Conservation (phyloP, 2,797 vertebrate genomes). For the Scolopax bukidnonensis region DNA sequence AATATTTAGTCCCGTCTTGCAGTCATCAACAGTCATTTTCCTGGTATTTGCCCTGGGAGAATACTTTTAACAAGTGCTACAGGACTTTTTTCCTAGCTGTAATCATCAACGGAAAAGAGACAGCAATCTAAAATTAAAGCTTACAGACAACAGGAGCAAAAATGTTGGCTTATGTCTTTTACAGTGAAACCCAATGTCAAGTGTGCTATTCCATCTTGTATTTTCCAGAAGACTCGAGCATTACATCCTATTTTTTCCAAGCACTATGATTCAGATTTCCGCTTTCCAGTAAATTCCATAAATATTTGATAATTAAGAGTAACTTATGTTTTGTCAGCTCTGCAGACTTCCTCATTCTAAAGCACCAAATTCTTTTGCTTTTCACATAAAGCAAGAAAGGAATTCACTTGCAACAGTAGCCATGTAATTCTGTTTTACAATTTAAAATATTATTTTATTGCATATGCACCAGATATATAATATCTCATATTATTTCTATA, state of each 20-base stretch:
- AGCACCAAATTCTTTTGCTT: background rate
- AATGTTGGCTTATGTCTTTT: background rate
- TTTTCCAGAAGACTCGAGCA: background rate
- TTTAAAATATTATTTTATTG: background rate
- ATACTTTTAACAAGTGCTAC: background rate
- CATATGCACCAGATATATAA: background rate
- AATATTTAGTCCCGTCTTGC: background rate
- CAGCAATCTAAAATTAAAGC: conserved; percentile 21
- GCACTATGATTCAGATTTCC: background rate
- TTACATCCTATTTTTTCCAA: background rate
- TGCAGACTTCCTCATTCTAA: background rate
- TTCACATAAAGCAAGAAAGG: background rate
- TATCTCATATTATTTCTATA: background rate
- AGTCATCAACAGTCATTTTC: background rate
- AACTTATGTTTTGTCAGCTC: background rate
- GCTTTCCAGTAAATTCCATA: background rate
- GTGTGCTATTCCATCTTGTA: background rate
- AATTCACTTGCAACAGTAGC: background rate
- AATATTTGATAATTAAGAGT: conserved; percentile 22
- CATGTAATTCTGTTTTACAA: background rate
- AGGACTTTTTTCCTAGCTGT: background rate
- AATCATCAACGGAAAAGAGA: background rate
- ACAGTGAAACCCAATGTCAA: conserved; percentile 4
- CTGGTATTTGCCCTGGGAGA: background rate
- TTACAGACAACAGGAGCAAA: background rate